Evolutionary conservation across 2,113 vertebrate species (phyloP).

Genomic region (Psammodynastes pulverulentus): DNA sequence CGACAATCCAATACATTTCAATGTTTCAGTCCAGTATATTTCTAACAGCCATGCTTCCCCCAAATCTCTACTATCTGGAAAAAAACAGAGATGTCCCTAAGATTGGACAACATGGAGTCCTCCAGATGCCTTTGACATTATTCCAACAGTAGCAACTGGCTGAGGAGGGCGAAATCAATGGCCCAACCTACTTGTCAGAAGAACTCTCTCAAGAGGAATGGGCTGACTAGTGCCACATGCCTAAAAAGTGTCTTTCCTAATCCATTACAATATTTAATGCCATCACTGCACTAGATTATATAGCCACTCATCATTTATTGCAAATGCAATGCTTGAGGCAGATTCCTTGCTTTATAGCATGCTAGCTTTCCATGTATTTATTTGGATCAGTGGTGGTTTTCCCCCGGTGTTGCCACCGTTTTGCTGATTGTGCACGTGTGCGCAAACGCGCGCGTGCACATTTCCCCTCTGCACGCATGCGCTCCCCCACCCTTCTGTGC

Average conservation of each 20-base stretch:
- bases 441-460: too few species aligned
- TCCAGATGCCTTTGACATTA: neutral
- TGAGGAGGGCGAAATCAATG: neutral
- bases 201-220: neutral
- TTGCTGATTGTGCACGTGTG: too few species aligned
- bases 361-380: neutral
- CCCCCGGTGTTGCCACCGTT: too few species aligned
- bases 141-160: neutral
- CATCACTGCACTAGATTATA: neutral
- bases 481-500: too few species aligned
- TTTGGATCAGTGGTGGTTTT: too few species aligned
- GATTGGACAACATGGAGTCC: neutral
- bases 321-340: neutral
- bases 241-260: neutral
- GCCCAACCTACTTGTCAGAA: neutral
- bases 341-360: neutral
- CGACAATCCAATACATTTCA: neutral
- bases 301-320: neutral
- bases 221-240: neutral
- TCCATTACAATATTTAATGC: neutral
- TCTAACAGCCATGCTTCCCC: neutral
- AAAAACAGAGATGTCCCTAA: neutral
- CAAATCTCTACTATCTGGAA: neutral
- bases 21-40: neutral
- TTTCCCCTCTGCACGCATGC: too few species aligned